Evolutionary conservation across 1,140 invertebrate species (phyloP), one percentile per base, ranked within the genome.

Genomic region (Leptinotarsa texana): DNA sequence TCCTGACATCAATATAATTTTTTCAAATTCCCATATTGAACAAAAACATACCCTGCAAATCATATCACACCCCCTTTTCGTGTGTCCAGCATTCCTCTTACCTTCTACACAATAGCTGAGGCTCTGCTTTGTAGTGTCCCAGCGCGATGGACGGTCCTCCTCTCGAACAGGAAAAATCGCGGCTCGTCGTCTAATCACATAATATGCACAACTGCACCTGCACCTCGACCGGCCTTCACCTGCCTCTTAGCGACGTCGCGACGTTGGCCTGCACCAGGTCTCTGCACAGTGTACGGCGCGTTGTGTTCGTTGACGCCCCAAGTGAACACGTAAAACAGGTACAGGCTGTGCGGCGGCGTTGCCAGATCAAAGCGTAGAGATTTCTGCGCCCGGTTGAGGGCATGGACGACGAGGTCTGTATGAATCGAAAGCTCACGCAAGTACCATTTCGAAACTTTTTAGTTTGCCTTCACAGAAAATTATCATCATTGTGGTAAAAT

Each of bases 251-350:
- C 24, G 22, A 49, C 62, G 63, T 63, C 42, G 27, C 47, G 67
- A 71, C 68, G 61, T 51, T 51, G 24, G 33, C 24, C 65, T 65
- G 51, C 63, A 63, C 63, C 72, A 65, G 33, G 63, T 63, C 72
- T 51, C 27, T 66, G 33, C 65, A 65, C 73, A 61, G 62, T 57
- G 69, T 71, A 77, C 62, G 77, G 71, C 73, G 51, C 67, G 61
- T 73, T 80, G 77, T 80, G 62, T 57, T 76, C 79, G 81, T 75
- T 77, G 80, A 82, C 81, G 81, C 81, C 81, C 80, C 81, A 81
- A 82, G 75, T 81, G 76, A 80, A 77, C 79, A 81, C 81, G 79
- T 76, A 77, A 75, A 75, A 77, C 78, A 77, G 75, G 74, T 71
- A 77, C 70, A 33, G 77, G 80, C 80, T 81, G 80, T 81, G 80